Percentiles rank a stretch among this genome's conserved stretches.
phyloP scores from a whole-genome alignment of 2,888 invertebrate species.

The Xanthia icteritia region DNA sequence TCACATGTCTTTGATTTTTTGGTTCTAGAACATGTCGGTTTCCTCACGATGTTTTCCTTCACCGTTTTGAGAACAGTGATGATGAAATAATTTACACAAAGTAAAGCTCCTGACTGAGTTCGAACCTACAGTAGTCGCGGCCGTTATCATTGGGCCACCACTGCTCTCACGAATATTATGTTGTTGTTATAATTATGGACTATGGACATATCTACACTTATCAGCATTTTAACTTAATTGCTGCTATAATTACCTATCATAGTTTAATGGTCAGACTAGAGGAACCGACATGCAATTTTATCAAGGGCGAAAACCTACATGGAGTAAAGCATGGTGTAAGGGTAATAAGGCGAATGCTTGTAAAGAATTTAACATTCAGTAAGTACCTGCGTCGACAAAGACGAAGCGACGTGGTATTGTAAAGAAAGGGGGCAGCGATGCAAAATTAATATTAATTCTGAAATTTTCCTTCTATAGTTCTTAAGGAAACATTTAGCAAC shows the following conservation, averaged over 20 bases:
- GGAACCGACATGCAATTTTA: conserved; percentile 10
- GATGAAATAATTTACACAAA: too few species aligned
- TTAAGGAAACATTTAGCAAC: background rate
- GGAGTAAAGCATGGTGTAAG: too few species aligned
- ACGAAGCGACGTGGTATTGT: conserved; percentile 5
- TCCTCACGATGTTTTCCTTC: too few species aligned
- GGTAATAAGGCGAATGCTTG: background rate
- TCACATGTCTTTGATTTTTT: too few species aligned
- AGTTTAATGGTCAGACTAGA: conserved; percentile 11
- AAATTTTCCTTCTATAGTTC: background rate
- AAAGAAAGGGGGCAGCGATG: conserved; percentile 7
- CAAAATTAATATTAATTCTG: conserved; percentile 23
- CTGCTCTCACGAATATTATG: background rate
- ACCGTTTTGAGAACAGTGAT: too few species aligned
- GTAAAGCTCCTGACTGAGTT: too few species aligned
- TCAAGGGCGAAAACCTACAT: conserved; percentile 11
- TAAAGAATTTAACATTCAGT: background rate
- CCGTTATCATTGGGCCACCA: too few species aligned
- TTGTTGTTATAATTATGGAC: background rate
- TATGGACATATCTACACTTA: background rate
- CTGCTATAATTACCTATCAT: conserved; percentile 22
- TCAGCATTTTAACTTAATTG: conserved; percentile 22
- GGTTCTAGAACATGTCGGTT: too few species aligned
- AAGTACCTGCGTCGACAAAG: background rate
- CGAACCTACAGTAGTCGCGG: too few species aligned